A percentile compares a stretch with the other conserved stretches of the same genome.
phyloP scores from a whole-genome alignment of 2,797 vertebrate genomes.

The Lophura swinhoii region DNA sequence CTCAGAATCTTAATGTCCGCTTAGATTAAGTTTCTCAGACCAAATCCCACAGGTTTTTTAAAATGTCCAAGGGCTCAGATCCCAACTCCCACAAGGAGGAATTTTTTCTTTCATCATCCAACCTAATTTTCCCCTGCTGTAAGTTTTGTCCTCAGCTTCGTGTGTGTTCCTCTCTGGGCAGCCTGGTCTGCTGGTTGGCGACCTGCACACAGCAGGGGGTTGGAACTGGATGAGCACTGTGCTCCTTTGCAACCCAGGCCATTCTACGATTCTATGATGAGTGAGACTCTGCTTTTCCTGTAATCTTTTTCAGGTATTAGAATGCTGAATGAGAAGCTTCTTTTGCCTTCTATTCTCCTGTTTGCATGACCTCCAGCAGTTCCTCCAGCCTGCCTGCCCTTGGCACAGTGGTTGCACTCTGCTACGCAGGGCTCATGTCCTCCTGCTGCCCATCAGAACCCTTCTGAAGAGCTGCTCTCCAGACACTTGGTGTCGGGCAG shows the following conservation, averaged over 20 bases:
- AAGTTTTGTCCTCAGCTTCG: neutral
- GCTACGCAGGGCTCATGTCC: accelerated
- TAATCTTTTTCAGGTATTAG: neutral
- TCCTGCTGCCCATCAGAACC: neutral
- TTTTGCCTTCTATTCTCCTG: neutral
- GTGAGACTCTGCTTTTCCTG: no score
- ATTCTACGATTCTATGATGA: no score
- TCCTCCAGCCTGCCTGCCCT: neutral
- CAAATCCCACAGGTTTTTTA: no score
- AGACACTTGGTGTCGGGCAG: neutral
- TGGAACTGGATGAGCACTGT: no score
- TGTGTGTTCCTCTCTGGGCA: no score
- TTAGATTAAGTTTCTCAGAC: neutral
- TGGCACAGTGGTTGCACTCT: neutral
- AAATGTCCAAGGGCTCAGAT: neutral
- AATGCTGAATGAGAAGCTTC: neutral
- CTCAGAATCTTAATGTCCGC: neutral
- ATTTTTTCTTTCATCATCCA: neutral
- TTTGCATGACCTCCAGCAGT: neutral
- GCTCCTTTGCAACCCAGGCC: no score
- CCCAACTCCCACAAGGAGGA: neutral
- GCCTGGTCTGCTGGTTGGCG: no score
- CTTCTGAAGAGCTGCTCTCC: neutral
- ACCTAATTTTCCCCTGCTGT: neutral
- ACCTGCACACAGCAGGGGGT: no score